Percentiles rank a stretch among this genome's conserved stretches.
Evolutionary conservation across 2,888 invertebrate genomes (phyloP).

Genomic region (Eupelmus urozonus): DNA sequence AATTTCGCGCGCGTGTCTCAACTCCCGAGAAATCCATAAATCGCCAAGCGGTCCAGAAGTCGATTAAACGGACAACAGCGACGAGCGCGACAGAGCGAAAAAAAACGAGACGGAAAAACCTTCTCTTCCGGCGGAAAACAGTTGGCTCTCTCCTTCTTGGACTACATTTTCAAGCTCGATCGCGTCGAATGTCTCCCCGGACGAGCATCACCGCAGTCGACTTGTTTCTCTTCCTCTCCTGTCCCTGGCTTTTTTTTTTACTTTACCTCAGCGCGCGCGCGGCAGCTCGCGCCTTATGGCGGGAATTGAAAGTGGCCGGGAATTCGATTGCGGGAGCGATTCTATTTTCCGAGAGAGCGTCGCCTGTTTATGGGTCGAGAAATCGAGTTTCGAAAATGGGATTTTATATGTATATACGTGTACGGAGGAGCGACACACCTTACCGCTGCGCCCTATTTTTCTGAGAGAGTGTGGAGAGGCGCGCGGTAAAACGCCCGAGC

Average conservation of each 20-base stretch:
- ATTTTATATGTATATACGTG: conserved; percentile 64
- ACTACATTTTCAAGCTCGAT: conserved; percentile 70
- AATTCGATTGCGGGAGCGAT: conserved; percentile 69
- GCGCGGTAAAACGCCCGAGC: conserved; percentile 31
- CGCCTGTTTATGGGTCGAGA: conserved; percentile 64
- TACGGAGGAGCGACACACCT: background rate
- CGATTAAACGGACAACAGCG: conserved; percentile 66
- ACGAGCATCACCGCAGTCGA: conserved; percentile 70
- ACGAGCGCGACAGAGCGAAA: background rate
- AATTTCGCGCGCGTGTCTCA: conserved; percentile 70
- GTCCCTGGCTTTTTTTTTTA: conserved; percentile 47
- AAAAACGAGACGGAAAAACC: background rate
- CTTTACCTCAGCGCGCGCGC: conserved; percentile 46
- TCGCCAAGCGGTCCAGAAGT: conserved; percentile 61
- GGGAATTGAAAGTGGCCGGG: conserved; percentile 74
- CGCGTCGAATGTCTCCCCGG: conserved; percentile 77
- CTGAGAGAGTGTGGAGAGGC: conserved; percentile 9
- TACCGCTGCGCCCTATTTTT: background rate
- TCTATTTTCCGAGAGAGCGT: conserved; percentile 65
- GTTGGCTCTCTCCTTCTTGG: conserved; percentile 65
- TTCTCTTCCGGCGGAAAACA: conserved; percentile 16
- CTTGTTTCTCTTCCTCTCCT: conserved; percentile 60
- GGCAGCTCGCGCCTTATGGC: conserved; percentile 45
- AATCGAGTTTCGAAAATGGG: conserved; percentile 68
- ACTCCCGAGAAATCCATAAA: conserved; percentile 76